phyloP scores from a whole-genome alignment of 2,888 invertebrate species.

The Pseudococcus longispinus region DNA sequence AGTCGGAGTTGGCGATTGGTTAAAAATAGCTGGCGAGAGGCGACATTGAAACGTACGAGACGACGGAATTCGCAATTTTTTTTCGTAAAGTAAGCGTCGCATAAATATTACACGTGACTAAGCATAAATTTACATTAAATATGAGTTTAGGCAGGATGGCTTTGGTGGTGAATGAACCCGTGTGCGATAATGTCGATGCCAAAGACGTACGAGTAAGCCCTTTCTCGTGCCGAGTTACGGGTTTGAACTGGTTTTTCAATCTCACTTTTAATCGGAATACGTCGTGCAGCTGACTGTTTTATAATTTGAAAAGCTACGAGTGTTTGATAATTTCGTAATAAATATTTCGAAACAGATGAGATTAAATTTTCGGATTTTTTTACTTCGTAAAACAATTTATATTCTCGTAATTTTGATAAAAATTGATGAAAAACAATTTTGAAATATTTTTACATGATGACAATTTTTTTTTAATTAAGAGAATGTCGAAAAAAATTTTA shows the following conservation, averaged over 20 bases:
- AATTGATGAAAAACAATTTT: too few species aligned
- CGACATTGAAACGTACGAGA: not conserved
- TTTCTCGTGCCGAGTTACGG: not conserved
- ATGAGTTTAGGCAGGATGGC: not conserved
- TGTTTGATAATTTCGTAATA: too few species aligned
- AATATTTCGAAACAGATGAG: too few species aligned
- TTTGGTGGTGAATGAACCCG: not conserved
- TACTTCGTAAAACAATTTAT: too few species aligned
- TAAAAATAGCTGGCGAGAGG: not conserved
- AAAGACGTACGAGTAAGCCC: not conserved
- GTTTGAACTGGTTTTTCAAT: not conserved
- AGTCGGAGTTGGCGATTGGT: not conserved
- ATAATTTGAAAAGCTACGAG: too few species aligned
- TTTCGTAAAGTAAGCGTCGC: conserved; percentile 2
- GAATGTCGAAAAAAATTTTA: too few species aligned
- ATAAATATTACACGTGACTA: conserved; percentile 15
- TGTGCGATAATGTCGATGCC: not conserved
- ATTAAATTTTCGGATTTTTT: too few species aligned
- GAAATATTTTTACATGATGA: too few species aligned
- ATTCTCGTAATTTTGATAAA: too few species aligned
- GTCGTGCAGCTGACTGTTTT: not conserved
- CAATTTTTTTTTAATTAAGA: too few species aligned
- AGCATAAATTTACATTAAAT: conserved; percentile 41
- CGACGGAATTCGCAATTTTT: not conserved
- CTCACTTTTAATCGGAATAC: not conserved